These are phyloP conservation scores for Seira musarum DNA, from an alignment of 2,888 invertebrate genomes.

Conservation along the genomic window DNA sequence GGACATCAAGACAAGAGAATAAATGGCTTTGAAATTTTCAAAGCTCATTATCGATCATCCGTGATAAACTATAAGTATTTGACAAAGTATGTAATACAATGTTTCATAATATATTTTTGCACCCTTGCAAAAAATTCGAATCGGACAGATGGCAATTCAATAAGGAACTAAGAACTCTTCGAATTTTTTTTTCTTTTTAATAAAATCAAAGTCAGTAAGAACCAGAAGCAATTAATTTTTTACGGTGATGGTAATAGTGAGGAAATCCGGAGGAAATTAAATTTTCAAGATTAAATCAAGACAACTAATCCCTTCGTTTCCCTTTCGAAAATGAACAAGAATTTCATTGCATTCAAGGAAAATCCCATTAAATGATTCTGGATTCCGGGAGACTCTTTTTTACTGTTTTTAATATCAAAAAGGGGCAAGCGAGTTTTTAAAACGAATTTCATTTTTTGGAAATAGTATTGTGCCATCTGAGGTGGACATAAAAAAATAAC, in stretches of 20 bases:
- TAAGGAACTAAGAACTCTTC: background rate
- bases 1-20: constrained; percentile 18
- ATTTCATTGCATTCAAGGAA: too few species aligned
- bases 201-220: background rate
- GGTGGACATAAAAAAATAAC: constrained; percentile 62
- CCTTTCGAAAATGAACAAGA: background rate
- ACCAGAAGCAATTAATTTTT: too few species aligned
- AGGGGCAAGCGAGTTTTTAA: constrained; percentile 11
- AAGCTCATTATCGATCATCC: constrained; percentile 53
- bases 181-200: background rate
- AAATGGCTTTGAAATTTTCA: constrained; percentile 26
- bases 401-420: constrained; percentile 20
- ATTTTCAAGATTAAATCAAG: background rate
- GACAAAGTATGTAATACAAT: background rate
- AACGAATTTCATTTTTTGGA: constrained; percentile 33
- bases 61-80: constrained; percentile 23
- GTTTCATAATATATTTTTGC: background rate
- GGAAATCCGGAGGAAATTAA: background rate
- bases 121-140: too few species aligned
- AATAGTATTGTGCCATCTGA: constrained; percentile 63
- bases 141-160: too few species aligned
- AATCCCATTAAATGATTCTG: background rate
- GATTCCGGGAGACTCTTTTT: background rate
- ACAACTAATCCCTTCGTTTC: background rate
- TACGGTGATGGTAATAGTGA: too few species aligned